phyloP scores from a whole-genome alignment of 2,113 vertebrate genomes.

The Phyllopteryx taeniolatus region DNA sequence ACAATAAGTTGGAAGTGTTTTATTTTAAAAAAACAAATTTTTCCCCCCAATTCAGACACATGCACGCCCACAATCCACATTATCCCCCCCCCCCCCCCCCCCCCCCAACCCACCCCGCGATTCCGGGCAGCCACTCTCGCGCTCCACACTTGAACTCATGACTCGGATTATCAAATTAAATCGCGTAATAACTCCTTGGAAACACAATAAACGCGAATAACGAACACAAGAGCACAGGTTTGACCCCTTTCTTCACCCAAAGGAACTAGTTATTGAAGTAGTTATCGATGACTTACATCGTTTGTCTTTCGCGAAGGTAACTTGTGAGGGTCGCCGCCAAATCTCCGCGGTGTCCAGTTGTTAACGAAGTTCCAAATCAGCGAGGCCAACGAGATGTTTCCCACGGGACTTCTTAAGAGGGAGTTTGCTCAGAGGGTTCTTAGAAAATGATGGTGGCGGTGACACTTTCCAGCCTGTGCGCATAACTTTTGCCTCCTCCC shows the following conservation, averaged over 20 bases:
- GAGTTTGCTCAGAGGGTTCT: background rate
- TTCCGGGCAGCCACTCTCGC: background rate
- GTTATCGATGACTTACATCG: background rate
- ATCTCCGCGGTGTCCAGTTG: background rate
- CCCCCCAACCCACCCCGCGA: too few species aligned
- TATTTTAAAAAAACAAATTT: background rate
- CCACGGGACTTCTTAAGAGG: background rate
- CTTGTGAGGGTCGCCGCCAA: background rate
- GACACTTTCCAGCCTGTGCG: background rate
- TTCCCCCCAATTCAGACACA: background rate
- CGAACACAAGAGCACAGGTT: background rate
- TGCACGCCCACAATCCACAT: background rate
- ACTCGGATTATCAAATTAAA: conserved; percentile 1
- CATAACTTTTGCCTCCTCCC: conserved; percentile 10
- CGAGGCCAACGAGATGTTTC: background rate
- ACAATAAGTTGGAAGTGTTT: background rate
- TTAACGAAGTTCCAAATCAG: background rate
- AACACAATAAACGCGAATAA: background rate
- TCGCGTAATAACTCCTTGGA: background rate
- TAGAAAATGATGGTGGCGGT: background rate
- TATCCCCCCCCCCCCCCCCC: too few species aligned
- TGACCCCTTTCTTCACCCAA: background rate
- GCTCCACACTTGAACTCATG: background rate
- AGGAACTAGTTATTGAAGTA: background rate
- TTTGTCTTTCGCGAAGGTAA: background rate